Evolutionary conservation across 1,140 invertebrate genomes (phyloP).

Genomic region (Procambarus virginalis): DNA sequence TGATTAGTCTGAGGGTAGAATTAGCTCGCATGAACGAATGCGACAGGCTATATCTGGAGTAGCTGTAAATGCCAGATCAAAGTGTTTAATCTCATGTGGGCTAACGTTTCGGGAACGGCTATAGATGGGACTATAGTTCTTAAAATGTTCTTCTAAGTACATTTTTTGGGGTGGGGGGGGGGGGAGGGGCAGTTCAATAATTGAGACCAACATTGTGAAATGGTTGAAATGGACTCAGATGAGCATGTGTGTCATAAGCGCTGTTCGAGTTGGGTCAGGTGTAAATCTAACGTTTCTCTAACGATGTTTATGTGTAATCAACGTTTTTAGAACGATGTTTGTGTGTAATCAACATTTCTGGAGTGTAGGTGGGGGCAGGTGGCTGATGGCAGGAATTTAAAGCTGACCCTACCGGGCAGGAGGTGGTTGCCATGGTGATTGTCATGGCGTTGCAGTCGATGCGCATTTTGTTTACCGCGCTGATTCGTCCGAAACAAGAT

Average conservation of each 20-base stretch:
- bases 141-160: too few relatives aligned
- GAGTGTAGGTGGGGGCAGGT: not conserved
- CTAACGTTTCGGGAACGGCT: not conserved
- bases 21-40: too few relatives aligned
- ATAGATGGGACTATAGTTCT: not conserved
- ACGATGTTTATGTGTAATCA: not conserved
- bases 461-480: conserved; percentile 1
- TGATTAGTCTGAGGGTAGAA: too few relatives aligned
- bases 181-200: too few relatives aligned
- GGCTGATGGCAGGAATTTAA: not conserved
- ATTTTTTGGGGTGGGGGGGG: too few relatives aligned
- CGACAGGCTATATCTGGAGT: too few relatives aligned
- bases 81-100: not conserved
- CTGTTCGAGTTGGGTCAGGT: too few relatives aligned
- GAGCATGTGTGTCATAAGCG: too few relatives aligned
- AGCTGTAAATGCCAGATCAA: too few relatives aligned
- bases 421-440: not conserved
- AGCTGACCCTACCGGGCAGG: not conserved
- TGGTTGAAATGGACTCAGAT: too few relatives aligned
- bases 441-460: not conserved
- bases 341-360: not conserved
- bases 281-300: too few relatives aligned
- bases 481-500: not conserved
- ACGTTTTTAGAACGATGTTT: not conserved
- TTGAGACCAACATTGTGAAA: too few relatives aligned